phyloP scores from a whole-genome alignment of 1,140 invertebrate species.

The Melitaea cinxia region DNA sequence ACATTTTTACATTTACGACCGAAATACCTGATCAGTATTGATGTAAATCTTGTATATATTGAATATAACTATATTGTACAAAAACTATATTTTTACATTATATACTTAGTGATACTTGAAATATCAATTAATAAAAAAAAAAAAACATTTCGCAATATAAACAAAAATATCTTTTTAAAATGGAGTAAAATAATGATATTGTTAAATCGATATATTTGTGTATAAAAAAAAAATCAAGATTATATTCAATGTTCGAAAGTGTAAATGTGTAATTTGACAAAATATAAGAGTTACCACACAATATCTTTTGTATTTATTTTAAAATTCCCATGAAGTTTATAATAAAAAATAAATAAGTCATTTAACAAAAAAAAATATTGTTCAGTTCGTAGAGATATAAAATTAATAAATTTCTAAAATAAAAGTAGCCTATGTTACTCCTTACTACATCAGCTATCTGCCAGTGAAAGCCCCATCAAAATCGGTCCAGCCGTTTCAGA shows the following conservation, averaged over 20 bases:
- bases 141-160: neutral
- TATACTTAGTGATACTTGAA: neutral
- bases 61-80: conserved; percentile 3
- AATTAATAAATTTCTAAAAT: no score
- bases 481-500: no score
- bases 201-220: no score
- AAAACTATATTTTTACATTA: conserved; percentile 8
- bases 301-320: neutral
- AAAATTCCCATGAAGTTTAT: no score
- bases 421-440: no score
- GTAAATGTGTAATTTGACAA: neutral
- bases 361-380: no score
- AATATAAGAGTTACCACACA: conserved; percentile 2
- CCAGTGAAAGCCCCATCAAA: no score
- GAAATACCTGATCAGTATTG: conserved; percentile 28
- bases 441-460: no score
- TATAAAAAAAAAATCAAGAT: neutral
- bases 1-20: neutral
- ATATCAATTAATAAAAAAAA: neutral
- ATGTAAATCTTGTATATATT: neutral
- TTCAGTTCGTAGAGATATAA: no score
- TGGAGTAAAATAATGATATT: no score
- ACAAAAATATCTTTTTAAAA: no score
- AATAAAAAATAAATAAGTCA: no score
- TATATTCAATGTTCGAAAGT: neutral